phyloP scores from a whole-genome alignment of 2,797 vertebrate species.

The Meriones psammophilus region DNA sequence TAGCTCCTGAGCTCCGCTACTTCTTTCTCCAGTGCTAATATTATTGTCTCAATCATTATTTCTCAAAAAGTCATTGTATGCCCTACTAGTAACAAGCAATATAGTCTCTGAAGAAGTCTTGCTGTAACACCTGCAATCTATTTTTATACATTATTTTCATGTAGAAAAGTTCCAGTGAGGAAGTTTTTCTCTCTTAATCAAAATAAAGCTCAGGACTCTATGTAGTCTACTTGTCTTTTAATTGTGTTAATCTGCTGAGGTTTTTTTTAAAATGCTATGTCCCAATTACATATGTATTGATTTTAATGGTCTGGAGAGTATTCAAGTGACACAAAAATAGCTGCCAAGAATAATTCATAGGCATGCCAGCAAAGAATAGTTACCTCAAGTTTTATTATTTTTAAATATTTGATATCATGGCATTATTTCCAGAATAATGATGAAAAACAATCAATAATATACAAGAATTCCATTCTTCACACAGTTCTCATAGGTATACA shows the following conservation, averaged over 20 bases:
- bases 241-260: neutral
- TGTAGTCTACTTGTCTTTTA: neutral
- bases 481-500: neutral
- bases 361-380: neutral
- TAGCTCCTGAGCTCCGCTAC: neutral
- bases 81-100: neutral
- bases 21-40: neutral
- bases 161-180: neutral
- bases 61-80: neutral
- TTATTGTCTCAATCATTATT: neutral
- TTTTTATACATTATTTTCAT: neutral
- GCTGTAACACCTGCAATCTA: neutral
- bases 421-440: neutral
- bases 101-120: neutral
- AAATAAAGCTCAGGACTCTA: neutral
- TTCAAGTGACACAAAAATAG: neutral
- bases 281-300: neutral
- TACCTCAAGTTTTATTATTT: slow-evolving; percentile 21
- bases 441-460: slow-evolving; percentile 26
- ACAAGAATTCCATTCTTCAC: neutral
- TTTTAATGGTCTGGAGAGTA: neutral
- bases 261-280: neutral
- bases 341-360: slow-evolving; percentile 33
- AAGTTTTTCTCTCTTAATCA: neutral
- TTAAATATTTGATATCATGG: neutral